Base-by-base conservation (phyloP, 2,888 invertebrate species). In the Resseliella maxima region DNA sequence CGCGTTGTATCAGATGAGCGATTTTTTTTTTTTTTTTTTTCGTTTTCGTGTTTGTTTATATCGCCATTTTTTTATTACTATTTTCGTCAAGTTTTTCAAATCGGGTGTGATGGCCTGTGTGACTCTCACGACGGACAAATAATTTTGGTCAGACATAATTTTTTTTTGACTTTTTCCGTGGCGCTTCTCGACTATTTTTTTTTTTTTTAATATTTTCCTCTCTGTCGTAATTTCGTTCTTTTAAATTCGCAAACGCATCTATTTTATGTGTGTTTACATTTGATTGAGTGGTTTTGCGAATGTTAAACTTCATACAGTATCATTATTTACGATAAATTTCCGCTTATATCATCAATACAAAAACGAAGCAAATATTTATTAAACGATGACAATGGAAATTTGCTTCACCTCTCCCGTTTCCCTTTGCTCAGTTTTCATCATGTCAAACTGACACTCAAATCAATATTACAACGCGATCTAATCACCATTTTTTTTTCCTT, bases 321-420 rank as follows among this genome's bases (percentile, higher is more conserved):
- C 72, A 72, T 72, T 72, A 72, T 72, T 72, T 72, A 72, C 72
- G 35, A 72, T 72, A 72, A 35, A 72, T 72, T 72, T 83, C 36
- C 38, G 83, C 83, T 83, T 83, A 83, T 83, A 21, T 83, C 83
- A 83, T 83, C 83, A 83, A 83, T n/a, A 38, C 1, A 12, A n/a
- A 81, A 83, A 36, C 24, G 83, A 83, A 83, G 36, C 38, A 36
- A 38, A 83, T 83, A n/a, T 83, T 83, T 83, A 83, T 83, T 83
- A 38, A 83, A 83, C 38, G 83, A 83, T 83, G 83, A 83, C 21
- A 83, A 38, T 83, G 36, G 83, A 83, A n/a, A 0, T 83, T 38
- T 83, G n/a, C 38, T 36, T 83, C 21, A 35, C 36, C 3, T 36
- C 35, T 83, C 2, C 31, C 5, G 21, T 18, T 59, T 3, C 24